phyloP scores from a whole-genome alignment of 2,113 vertebrate genomes.

The Salvator merianae region DNA sequence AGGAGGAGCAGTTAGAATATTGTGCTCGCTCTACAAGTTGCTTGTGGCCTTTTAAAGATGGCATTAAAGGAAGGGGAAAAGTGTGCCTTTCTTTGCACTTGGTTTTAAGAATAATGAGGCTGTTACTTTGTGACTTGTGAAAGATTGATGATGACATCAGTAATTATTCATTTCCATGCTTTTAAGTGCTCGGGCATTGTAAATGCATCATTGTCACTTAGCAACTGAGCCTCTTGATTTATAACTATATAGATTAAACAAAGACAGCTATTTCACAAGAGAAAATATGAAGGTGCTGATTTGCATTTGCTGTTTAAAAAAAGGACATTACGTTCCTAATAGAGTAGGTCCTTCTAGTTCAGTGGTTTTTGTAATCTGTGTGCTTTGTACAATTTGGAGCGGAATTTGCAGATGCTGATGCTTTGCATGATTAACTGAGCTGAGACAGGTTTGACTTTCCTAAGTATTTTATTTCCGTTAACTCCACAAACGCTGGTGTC shows the following conservation, averaged over 20 bases:
- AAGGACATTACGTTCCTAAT: neutral
- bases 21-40: neutral
- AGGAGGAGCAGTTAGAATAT: neutral
- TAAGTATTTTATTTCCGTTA: neutral
- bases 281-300: conserved; percentile 13
- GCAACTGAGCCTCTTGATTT: neutral
- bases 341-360: neutral
- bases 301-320: neutral
- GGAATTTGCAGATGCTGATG: neutral
- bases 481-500: conserved; percentile 1
- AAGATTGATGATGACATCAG: neutral
- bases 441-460: neutral
- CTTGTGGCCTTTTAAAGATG: conserved; percentile 22
- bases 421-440: neutral
- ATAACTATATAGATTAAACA: conserved; percentile 24
- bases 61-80: conserved; percentile 13
- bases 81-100: conserved; percentile 2
- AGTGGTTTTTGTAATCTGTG: neutral
- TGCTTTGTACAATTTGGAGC: neutral
- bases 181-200: neutral
- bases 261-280: conserved; percentile 18
- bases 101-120: conserved; percentile 20
- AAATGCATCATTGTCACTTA: conserved; percentile 16
- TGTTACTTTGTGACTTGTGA: conserved; percentile 10
- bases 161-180: conserved; percentile 21